Evolutionary conservation across 2,113 vertebrate genomes (phyloP), one percentile per base, ranked within the genome.

Genomic region (Ranitomeya variabilis): DNA sequence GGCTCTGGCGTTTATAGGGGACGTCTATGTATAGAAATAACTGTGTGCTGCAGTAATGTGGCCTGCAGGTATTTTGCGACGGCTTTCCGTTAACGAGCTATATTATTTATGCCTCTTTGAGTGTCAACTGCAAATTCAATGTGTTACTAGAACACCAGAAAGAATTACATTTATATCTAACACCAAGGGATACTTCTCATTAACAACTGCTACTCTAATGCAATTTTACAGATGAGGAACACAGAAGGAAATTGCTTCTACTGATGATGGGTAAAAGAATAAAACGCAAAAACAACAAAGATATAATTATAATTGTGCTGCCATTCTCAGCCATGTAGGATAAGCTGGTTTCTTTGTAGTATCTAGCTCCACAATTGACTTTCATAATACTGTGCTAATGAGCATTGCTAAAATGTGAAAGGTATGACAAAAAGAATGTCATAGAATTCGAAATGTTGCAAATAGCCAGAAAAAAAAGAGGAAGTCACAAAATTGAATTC

Each of bases 111-210:
- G 83, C 76, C 83, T 74, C 67, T 14, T 15, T 21, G 23, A 74
- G 69, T 74, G 83, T 84, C 82, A 84, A 45, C 64, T 52, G 19
- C 67, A 54, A 85, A n/a, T 85, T 37, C 54, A 74, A 73, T 76
- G 69, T 85, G 83, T 85, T 85, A 85, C 83, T 85, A 60, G 52
- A 85, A 74, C 83, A 74, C 83, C 18, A 85, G 69, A 73, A 85
- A 85, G 31, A 84, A 18, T 57, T 76, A 76, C 73, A 73, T 57
- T 84, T 69, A 23, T 76, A 85, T 73, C 69, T 85, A 85, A 76
- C 83, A 73, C 69, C 69, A 67, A 73, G 81, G 81, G 81, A 83
- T 83, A 71, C 69, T 74, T 74, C 64, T 74, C 69, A 59, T 74
- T 85, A 85, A 60, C 23, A 85, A 84, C 21, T 84, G 82, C 82